These are phyloP conservation scores for Aproaerema taeniolella DNA, from an alignment of 2,888 invertebrate species.

Conservation along the genomic window DNA sequence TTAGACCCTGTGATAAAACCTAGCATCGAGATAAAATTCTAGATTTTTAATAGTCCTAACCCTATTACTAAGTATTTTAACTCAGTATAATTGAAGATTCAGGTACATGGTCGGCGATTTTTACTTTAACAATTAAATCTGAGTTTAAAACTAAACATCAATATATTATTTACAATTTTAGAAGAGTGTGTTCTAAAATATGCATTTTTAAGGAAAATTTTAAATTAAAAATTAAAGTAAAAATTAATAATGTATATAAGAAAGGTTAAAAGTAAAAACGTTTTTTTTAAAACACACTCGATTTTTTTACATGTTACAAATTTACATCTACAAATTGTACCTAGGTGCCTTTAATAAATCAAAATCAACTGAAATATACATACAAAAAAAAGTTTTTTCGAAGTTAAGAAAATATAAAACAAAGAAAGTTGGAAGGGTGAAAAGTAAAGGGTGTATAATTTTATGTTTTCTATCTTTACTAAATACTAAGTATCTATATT, in stretches of 20 bases:
- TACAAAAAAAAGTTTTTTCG: too few species aligned
- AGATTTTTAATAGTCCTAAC: conserved; percentile 57
- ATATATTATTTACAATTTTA: conserved; percentile 46
- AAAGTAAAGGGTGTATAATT: neutral
- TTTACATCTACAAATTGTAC: conserved; percentile 53
- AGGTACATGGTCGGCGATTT: conserved; percentile 70
- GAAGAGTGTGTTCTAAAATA: conserved; percentile 28
- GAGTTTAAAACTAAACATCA: conserved; percentile 33
- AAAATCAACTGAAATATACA: neutral
- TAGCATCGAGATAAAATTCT: conserved; percentile 63
- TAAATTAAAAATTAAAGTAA: conserved; percentile 6
- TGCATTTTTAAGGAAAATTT: conserved; percentile 30
- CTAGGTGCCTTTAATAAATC: conserved; percentile 48
- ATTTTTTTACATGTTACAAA: conserved; percentile 24
- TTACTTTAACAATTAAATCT: conserved; percentile 39
- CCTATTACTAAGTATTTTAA: conserved; percentile 47
- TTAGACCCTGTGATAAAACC: conserved; percentile 70
- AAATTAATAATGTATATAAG: neutral
- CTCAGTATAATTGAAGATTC: conserved; percentile 71
- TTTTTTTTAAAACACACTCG: conserved; percentile 20
- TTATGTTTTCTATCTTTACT: too few species aligned
- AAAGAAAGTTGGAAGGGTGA: neutral
- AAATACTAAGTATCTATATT: neutral
- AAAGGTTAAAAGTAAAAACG: neutral
- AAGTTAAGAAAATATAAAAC: neutral